These are phyloP conservation scores for Albula goreensis DNA, from an alignment of 2,113 vertebrate species.

Conservation along the genomic window DNA sequence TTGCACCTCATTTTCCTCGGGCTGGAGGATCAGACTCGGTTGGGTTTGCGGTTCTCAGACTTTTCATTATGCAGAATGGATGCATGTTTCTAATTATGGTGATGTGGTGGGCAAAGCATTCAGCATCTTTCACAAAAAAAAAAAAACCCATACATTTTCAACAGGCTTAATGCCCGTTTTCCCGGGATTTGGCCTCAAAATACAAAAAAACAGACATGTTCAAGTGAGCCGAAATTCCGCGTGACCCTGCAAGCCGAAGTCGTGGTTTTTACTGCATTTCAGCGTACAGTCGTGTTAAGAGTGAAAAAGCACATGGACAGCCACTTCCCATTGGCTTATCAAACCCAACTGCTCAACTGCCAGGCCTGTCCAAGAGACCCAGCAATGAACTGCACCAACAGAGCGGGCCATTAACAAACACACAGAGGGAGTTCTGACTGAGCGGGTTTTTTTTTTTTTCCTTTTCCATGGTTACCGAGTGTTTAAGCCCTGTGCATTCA, in stretches of 20 bases:
- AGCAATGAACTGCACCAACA: background rate
- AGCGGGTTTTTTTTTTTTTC: background rate
- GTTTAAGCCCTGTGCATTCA: background rate
- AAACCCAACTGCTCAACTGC: background rate
- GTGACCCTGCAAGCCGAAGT: background rate
- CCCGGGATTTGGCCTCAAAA: background rate
- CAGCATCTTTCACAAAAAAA: background rate
- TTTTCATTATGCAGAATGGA: background rate
- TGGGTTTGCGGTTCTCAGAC: background rate
- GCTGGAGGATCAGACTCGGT: background rate
- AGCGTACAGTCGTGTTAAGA: background rate
- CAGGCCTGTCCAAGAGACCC: no score
- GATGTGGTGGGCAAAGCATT: background rate
- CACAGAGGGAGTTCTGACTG: background rate
- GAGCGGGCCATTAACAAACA: background rate
- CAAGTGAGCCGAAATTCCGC: background rate
- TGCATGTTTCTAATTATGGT: background rate
- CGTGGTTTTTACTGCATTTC: background rate
- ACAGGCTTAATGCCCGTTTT: background rate
- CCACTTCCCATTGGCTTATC: background rate
- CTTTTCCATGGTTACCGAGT: conserved; percentile 3
- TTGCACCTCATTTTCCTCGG: background rate
- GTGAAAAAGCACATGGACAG: background rate
- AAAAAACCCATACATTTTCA: background rate
- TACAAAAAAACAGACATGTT: background rate